Conservation (phyloP, 2,797 vertebrate species). For the Dryobates pubescens region DNA sequence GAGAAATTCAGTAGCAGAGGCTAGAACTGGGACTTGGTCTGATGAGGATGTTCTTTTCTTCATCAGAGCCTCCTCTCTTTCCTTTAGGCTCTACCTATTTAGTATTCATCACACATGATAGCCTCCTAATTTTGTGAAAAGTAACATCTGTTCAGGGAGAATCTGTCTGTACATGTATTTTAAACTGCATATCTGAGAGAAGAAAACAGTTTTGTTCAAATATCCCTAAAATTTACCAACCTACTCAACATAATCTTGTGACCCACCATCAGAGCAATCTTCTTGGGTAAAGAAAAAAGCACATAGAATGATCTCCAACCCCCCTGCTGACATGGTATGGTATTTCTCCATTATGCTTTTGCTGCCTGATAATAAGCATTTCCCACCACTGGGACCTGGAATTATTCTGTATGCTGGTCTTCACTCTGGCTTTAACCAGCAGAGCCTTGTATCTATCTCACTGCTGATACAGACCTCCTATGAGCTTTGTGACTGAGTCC, state of each 20-base stretch:
- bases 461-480: not conserved
- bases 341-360: not conserved
- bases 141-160: conserved; percentile 32
- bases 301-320: not conserved
- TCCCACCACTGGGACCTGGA: not conserved
- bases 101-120: conserved; percentile 18
- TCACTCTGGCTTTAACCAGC: not conserved
- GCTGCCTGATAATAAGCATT: not conserved
- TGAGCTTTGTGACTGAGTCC: not conserved
- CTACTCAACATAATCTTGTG: not conserved
- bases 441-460: not conserved
- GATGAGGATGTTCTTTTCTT: not conserved
- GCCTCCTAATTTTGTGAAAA: conserved; percentile 29
- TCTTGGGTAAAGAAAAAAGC: not conserved
- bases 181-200: not conserved
- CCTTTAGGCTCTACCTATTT: not conserved
- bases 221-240: not conserved
- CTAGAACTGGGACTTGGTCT: not conserved
- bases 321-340: not conserved
- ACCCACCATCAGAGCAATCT: not conserved
- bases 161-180: not conserved
- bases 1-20: not conserved
- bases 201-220: not conserved
- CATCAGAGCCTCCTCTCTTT: not conserved
- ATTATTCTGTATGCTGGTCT: conserved; percentile 7